Evolutionary conservation across 1,140 invertebrate species (phyloP), one percentile per base, ranked within the genome.

Genomic region (Bombus waltoni): DNA sequence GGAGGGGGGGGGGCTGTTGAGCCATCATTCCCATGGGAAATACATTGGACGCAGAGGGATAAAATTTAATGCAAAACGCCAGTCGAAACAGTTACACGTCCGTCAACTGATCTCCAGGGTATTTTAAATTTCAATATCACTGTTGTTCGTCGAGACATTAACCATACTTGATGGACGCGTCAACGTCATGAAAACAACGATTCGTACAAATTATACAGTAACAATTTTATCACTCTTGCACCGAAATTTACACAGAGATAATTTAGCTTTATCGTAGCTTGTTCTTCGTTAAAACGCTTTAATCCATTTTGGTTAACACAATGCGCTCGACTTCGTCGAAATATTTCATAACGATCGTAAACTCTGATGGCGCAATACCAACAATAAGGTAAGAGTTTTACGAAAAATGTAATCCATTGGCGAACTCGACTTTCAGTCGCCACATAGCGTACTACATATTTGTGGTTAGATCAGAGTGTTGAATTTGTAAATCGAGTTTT

Each of bases 21-120:
- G 42, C 28, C 57, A 65, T 57, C 72, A 59, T 59, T 44, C 59
- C 70, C 44, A 8, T 25, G 70, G 84, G 84, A 85, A 74, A 75
- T 59, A 44, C 44, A 11, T 68, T 38, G 38, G n/a, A n/a, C 38
- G 10, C 47, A 22, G 13, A 25, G 76, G 71, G 28, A 35, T 68
- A 68, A 81, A 74, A 75, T 81, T 81, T 85, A 81, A 85, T 85
- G 84, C 84, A 70, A 73, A 81, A 75, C 71, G 25, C 11, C 65
- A 59, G 40, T 81, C 25, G 78, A 74, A 73, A 32, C 59, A 13
- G 73, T 68, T 81, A 57, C 35, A 53, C n/a, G 44, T 18, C 62
- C 38, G 71, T 75, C 84, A 62, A 10, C 10, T 18, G 38, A 35
- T 59, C 78, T 42, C 79, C 38, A 9, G 84, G 22, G 59, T 25